These are phyloP conservation scores for Erpobdella octoculata DNA, from an alignment of 2,888 invertebrate genomes.

Conservation along the genomic window DNA sequence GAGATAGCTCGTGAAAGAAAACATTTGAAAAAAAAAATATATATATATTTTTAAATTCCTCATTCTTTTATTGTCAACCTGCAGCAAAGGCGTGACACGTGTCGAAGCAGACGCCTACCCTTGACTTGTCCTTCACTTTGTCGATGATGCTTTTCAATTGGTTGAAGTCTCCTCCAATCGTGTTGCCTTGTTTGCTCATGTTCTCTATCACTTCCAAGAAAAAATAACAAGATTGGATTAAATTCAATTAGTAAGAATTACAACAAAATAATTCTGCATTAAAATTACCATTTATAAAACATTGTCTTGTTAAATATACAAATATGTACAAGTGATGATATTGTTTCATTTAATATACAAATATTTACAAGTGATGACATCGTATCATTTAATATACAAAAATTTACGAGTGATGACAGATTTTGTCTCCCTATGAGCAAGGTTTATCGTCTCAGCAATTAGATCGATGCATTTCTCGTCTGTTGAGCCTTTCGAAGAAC, in stretches of 20 bases:
- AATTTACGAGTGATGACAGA: conserved; percentile 42
- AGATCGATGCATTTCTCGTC: conserved; percentile 40
- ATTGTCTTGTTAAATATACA: not conserved
- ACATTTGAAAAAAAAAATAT: not conserved
- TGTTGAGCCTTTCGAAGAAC: conserved; percentile 7
- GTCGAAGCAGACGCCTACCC: conserved; percentile 54
- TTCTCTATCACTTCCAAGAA: conserved; percentile 51
- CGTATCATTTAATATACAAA: not conserved
- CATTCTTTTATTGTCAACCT: conserved; percentile 39
- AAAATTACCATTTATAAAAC: not conserved
- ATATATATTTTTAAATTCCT: not conserved
- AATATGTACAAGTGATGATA: not conserved
- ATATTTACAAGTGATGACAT: no score
- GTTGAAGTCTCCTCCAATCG: conserved; percentile 52
- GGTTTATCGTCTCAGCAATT: conserved; percentile 51
- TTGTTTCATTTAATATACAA: no score
- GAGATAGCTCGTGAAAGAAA: not conserved
- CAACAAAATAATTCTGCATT: no score
- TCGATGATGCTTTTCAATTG: conserved; percentile 50
- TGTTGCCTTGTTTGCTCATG: conserved; percentile 52
- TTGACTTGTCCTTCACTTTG: conserved; percentile 46
- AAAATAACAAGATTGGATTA: conserved; percentile 11
- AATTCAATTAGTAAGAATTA: not conserved
- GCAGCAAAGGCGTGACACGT: conserved; percentile 55
- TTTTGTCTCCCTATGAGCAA: conserved; percentile 45